Evolutionary conservation across 2,797 vertebrate genomes (phyloP), one percentile per base, ranked within the genome.

Genomic region (Diplodus puntazzo): DNA sequence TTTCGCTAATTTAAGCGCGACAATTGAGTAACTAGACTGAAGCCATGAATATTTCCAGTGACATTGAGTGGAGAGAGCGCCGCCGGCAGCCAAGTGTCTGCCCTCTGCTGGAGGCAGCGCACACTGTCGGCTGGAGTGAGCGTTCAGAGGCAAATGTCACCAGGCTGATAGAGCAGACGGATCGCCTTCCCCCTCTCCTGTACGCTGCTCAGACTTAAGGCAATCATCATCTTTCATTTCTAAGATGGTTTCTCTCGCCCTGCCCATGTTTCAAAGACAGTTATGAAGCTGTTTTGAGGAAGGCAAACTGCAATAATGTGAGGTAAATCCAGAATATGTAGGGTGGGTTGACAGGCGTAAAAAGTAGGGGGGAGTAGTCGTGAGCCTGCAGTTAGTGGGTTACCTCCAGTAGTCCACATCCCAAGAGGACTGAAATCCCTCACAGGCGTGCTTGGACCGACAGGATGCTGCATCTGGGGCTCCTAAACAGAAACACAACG

Each of bases 41-140:
- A 63, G 48, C 60, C 70, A 69, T 66, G 61, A 73, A 83, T 75
- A 73, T 79, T 74, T 27, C 66, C 18, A 46, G 49, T 74, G 59
- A 77, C 25, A 18, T 10, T 68, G 48, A 80, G n/a, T 57, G 62
- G 53, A 77, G 48, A 39, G 53, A 71, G 53, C 62, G 34, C 3
- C 34, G 58, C 52, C 59, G 72, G 65, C 64, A 77, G 80, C 68
- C 34, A 53, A 39, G 23, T 66, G 68, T 48, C 88, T 91, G 92
- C 90, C 93, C 92, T 83, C 94, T 94, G 88, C 85, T 92, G 94
- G 92, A 86, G 80, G 75, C 69, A 57, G 30, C 43, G 45, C 46
- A 71, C 1, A 86, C 61, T 79, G 78, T 48, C 23, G 60, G 34
- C 59, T 70, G 54, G 60, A 48, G 21, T 59, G 46, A 79, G 17